A percentile compares a stretch with the other conserved stretches of the same genome.
These are phyloP conservation scores for Drosophila aff. DNA, from an alignment of 1,140 invertebrate genomes.

Conservation along the genomic window DNA sequence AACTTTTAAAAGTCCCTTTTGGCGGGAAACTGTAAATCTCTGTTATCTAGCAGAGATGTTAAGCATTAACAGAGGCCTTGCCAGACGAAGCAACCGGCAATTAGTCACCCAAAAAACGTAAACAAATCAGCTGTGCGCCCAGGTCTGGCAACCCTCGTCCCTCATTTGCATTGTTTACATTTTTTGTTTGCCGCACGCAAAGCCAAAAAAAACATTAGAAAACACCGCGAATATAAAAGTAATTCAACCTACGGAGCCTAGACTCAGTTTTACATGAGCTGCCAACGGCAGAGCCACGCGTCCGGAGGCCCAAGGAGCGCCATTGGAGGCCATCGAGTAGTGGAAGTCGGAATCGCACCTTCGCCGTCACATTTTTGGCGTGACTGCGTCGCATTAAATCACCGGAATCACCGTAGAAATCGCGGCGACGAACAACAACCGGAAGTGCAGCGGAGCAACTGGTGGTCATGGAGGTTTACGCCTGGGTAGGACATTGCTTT, in stretches of 20 bases:
- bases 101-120: neutral
- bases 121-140: conserved; percentile 5
- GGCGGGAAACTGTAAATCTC: conserved; percentile 8
- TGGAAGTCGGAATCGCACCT: conserved; percentile 6
- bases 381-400: conserved; percentile 79
- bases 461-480: conserved; percentile 71
- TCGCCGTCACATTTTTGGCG: conserved; percentile 55
- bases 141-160: neutral
- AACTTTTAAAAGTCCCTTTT: neutral
- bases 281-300: conserved; percentile 43
- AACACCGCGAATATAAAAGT: conserved; percentile 66
- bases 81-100: neutral
- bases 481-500: conserved; percentile 59
- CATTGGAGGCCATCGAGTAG: conserved; percentile 13
- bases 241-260: conserved; percentile 47
- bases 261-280: conserved; percentile 74
- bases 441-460: conserved; percentile 74
- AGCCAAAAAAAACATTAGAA: conserved; percentile 12
- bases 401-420: conserved; percentile 45
- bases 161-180: conserved; percentile 35
- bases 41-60: conserved; percentile 13
- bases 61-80: neutral
- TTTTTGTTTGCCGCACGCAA: conserved; percentile 19
- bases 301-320: conserved; percentile 29
- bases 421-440: conserved; percentile 67